Base-by-base conservation (phyloP, 53 echinoderm and acorn worm genomes). In the Zoroaster sp. region DNA sequence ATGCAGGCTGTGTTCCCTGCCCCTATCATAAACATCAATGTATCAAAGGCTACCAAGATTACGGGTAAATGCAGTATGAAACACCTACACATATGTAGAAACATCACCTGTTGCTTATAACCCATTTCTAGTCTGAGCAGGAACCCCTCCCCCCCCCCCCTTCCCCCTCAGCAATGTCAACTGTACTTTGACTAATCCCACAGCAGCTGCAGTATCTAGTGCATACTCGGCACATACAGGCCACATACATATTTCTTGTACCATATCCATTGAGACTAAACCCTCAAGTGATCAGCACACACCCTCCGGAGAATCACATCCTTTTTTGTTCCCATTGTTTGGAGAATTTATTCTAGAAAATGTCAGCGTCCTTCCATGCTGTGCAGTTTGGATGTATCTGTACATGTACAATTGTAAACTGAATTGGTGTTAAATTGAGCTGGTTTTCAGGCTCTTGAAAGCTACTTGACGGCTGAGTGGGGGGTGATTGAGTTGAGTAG, bases 271-370 rank as follows among this genome's bases (percentile, higher is more conserved):
- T 15, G 18, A 52, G 17, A 4, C 52, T 59, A 59, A 59, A 59
- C 18, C 59, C 65, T 35, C 36, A 53, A 79, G 79, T 79, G 59
- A 79, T 79, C 79, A 36, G 35, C 35, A 65, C 54, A 20, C 36
- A 8, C 28, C 20, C 25, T 21, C 52, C 10, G 63, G 63, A 28
- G 28, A 59, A 28, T 59, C 28, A 59, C 28, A 59, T 14, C 34
- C 49, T 34, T 14, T 39, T 81, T 42, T 66, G 65, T 65, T 66
- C 53, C 66, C 32, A 52, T 51, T 74, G 74, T 41, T 21, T 14
- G 23, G 8, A 23, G 40, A n/a, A 40, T 21, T 74, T 39, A 23
- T 18, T 74, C 38, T 40, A 21, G 21, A 74, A 28, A 59, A 59
- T 59, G 63, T 10, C 63, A 59, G n/a, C n/a, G n/a, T n/a, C n/a